phyloP scores from a whole-genome alignment of 2,888 invertebrate genomes.

The Prosopocoilus inquinatus region DNA sequence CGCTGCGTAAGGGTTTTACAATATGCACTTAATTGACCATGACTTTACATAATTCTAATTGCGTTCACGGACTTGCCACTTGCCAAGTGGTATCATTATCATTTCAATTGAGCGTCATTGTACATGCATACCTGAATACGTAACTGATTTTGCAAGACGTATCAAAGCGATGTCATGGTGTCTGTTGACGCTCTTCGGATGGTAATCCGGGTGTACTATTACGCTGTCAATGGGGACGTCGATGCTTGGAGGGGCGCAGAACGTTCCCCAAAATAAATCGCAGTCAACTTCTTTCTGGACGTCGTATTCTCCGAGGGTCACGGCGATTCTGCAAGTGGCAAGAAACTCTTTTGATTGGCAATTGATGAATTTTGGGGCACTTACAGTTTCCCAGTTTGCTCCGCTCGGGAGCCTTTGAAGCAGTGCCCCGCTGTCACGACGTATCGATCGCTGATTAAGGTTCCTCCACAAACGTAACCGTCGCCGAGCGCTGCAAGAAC shows the following conservation, averaged over 20 bases:
- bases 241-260: conserved; percentile 43
- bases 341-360: conserved; percentile 7
- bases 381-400: conserved; percentile 24
- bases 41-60: no score
- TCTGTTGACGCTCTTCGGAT: conserved; percentile 36
- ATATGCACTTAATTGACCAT: no score
- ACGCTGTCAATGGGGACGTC: conserved; percentile 44
- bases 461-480: conserved; percentile 43
- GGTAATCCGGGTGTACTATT: conserved; percentile 44
- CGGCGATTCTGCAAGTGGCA: conserved; percentile 49
- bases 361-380: conserved; percentile 31
- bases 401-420: conserved; percentile 26
- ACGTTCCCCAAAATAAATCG: conserved; percentile 50
- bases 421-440: conserved; percentile 50
- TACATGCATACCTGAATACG: conserved; percentile 47
- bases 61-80: no score
- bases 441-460: conserved; percentile 40
- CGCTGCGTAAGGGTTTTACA: no score
- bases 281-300: conserved; percentile 62
- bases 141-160: conserved; percentile 50
- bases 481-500: conserved; percentile 14
- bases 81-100: no score
- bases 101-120: no score
- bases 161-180: conserved; percentile 50
- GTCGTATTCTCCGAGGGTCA: conserved; percentile 67